phyloP scores from a whole-genome alignment of 2,888 invertebrate genomes.

The Dryobotodes eremita region DNA sequence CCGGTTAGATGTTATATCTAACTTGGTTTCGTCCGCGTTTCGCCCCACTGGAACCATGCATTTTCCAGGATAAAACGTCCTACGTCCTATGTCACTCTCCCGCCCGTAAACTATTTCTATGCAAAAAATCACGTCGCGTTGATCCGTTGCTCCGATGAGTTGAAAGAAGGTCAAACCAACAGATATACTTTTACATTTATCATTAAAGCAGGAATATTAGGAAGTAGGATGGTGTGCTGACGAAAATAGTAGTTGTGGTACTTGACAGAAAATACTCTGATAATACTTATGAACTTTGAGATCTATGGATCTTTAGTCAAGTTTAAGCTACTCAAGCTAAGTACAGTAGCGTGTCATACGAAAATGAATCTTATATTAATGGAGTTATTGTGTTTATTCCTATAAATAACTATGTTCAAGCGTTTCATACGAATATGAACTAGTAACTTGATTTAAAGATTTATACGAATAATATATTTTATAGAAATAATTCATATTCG shows the following conservation, averaged over 20 bases:
- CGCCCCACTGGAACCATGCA: neutral
- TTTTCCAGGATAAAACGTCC: neutral
- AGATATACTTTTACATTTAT: neutral
- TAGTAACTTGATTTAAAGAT: too few relatives aligned
- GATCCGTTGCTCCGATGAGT: neutral
- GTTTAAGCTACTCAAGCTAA: too few relatives aligned
- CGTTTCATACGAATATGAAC: neutral
- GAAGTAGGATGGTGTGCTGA: neutral
- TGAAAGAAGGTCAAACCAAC: neutral
- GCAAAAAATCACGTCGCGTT: neutral
- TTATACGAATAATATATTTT: neutral
- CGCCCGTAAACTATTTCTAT: neutral
- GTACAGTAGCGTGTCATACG: too few relatives aligned
- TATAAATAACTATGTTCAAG: too few relatives aligned
- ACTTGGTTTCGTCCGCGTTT: neutral
- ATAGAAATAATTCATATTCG: neutral
- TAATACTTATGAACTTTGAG: too few relatives aligned
- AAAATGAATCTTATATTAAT: too few relatives aligned
- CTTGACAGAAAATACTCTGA: neutral
- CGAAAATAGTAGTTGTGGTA: neutral
- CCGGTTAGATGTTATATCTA: neutral
- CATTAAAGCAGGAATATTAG: neutral
- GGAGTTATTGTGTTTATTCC: too few relatives aligned
- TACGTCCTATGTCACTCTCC: neutral
- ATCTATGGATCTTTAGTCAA: too few relatives aligned